A percentile compares a stretch with the other conserved stretches of the same genome.
These are phyloP conservation scores for Ispidina lecontei DNA, from an alignment of 2,797 vertebrate species.

Conservation along the genomic window DNA sequence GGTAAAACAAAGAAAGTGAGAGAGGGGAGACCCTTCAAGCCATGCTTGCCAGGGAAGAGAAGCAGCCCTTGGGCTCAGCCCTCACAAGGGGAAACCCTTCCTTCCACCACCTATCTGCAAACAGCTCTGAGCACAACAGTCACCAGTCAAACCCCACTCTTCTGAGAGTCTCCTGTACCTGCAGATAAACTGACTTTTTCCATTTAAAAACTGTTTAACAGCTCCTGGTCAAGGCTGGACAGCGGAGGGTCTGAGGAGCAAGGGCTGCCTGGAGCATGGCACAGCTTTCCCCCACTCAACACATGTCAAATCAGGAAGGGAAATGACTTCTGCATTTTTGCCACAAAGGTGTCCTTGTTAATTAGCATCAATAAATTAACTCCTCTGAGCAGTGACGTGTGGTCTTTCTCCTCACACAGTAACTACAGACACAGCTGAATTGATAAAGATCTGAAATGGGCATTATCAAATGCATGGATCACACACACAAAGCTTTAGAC, in stretches of 20 bases:
- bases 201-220: not conserved
- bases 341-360: not conserved
- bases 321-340: not conserved
- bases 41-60: not conserved
- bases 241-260: not conserved
- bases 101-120: not conserved
- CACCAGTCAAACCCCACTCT: not conserved
- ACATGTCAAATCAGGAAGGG: rapidly evolving
- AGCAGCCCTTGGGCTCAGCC: not conserved
- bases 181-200: not conserved
- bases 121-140: not conserved
- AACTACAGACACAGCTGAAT: not conserved
- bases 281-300: not conserved
- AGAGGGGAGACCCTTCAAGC: not conserved
- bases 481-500: slow-evolving; percentile 27
- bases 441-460: not conserved
- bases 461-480: not conserved
- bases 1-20: not conserved
- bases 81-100: not conserved
- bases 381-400: not conserved
- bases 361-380: not conserved
- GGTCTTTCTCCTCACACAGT: not conserved
- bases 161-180: not conserved
- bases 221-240: not conserved
- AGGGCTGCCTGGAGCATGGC: not conserved